Base-by-base conservation (phyloP, 2,113 vertebrate genomes). In the Onychostruthus taczanowskii region DNA sequence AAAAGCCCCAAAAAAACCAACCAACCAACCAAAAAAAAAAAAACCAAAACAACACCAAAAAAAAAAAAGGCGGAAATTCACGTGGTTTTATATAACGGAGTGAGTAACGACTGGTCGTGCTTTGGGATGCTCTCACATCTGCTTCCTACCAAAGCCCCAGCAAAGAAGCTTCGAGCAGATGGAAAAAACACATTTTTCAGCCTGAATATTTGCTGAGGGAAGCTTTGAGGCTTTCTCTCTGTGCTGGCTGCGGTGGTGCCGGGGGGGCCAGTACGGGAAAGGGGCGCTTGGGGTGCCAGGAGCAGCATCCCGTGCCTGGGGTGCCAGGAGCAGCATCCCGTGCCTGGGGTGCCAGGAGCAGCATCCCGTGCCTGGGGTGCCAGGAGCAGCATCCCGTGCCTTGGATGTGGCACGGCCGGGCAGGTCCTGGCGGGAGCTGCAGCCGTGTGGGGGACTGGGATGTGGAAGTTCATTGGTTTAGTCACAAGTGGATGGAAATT, bases 81-180 rank as follows among this genome's bases (percentile, higher is more conserved):
- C 86, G 33, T 79, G 92, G 88, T 90, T 96, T 96, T 96, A 93
- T 92, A 56, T 94, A 95, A 96, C 7, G 0, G 76, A 63, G 72
- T 88, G 85, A 91, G 86, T 96, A 93, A 89, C 37, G 8, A 61
- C 70, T 2, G 37, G n/a, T 81, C 8, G 23, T 90, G 92, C 93
- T 90, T 94, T 83, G 90, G 84, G 96, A 86, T 90, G 88, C 90
- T 90, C 86, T 96, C 88, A 92, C 90, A 94, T 96, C 92, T 96
- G 94, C 92, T 94, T 92, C 86, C 92, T 90, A 95, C 92, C 90
- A 88, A 86, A 95, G 55, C 82, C 82, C 41, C 43, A 16, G 87
- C 91, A 86, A 97, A 86, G 63, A 82, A 46, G 41, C 86, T 94
- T 59, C 0, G 3, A 92, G 77, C 91, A 90, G 92, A 93, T 82